A percentile compares a stretch with the other conserved stretches of the same genome.
These are phyloP conservation scores for Dipodomys ordii DNA, from an alignment of 2,113 vertebrate species.

Conservation along the genomic window DNA sequence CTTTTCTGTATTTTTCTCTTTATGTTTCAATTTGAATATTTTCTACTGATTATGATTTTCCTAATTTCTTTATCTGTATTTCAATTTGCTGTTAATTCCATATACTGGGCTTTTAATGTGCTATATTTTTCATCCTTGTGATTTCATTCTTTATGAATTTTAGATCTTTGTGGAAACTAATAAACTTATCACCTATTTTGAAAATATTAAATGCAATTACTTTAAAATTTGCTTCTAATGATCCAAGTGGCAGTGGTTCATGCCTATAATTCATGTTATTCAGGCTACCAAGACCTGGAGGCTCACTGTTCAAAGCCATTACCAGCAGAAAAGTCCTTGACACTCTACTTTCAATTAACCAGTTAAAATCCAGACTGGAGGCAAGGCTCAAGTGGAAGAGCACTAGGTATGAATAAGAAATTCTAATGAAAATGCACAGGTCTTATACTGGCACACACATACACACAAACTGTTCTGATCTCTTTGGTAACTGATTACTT, in stretches of 20 bases:
- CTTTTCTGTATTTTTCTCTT: neutral
- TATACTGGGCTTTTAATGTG: neutral
- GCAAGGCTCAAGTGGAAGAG: too few species aligned
- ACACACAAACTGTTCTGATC: neutral
- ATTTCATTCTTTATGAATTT: neutral
- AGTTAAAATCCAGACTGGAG: too few species aligned
- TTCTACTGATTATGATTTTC: neutral
- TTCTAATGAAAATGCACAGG: too few species aligned
- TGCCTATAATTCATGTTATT: too few species aligned
- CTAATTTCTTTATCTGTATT: neutral
- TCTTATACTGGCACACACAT: too few species aligned
- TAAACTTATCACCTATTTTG: neutral
- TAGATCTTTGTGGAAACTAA: neutral
- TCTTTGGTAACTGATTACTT: neutral
- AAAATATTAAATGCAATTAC: neutral
- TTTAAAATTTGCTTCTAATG: neutral
- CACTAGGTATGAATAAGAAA: too few species aligned
- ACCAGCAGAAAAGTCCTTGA: too few species aligned
- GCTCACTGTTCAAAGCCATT: too few species aligned
- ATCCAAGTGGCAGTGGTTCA: neutral
- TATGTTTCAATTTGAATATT: neutral
- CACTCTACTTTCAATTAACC: too few species aligned
- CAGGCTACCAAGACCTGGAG: too few species aligned
- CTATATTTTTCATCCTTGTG: neutral
- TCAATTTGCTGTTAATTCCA: neutral